phyloP scores from a whole-genome alignment of 2,797 vertebrate species.

The Ibycter americanus region DNA sequence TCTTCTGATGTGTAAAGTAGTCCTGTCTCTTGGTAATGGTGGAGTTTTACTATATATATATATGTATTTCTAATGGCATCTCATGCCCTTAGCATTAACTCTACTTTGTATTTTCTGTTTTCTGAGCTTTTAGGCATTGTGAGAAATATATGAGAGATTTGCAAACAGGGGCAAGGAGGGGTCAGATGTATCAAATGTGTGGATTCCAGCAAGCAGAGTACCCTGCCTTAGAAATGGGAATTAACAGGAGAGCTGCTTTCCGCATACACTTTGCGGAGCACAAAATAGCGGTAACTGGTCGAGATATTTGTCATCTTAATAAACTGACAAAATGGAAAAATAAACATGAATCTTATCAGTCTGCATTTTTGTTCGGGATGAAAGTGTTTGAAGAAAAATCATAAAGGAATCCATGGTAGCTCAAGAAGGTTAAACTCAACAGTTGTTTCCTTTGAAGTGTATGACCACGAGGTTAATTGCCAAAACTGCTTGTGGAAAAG shows the following conservation, averaged over 20 bases:
- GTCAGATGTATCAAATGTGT: constrained; percentile 65
- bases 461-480: constrained; percentile 94
- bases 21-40: background rate
- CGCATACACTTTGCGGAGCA: background rate
- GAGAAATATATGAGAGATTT: constrained; percentile 72
- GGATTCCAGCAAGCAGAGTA: constrained; percentile 55
- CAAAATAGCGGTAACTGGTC: background rate
- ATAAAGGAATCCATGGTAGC: constrained; percentile 90
- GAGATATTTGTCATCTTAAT: constrained; percentile 60
- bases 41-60: background rate
- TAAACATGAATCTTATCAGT: constrained; percentile 74
- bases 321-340: constrained; percentile 74
- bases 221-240: constrained; percentile 43
- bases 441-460: constrained; percentile 91
- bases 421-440: constrained; percentile 89
- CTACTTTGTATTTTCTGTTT: constrained; percentile 61
- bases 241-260: constrained; percentile 21
- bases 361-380: constrained; percentile 77
- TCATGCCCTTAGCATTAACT: constrained; percentile 51
- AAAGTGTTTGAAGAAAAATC: constrained; percentile 90
- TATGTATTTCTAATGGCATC: constrained; percentile 47
- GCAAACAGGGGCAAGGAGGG: constrained; percentile 67
- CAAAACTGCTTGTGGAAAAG: constrained; percentile 90
- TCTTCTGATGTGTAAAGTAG: constrained; percentile 31
- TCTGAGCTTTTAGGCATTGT: constrained; percentile 66